Evolutionary conservation across 2,888 invertebrate species (phyloP).

Genomic region (Phortica magna): DNA sequence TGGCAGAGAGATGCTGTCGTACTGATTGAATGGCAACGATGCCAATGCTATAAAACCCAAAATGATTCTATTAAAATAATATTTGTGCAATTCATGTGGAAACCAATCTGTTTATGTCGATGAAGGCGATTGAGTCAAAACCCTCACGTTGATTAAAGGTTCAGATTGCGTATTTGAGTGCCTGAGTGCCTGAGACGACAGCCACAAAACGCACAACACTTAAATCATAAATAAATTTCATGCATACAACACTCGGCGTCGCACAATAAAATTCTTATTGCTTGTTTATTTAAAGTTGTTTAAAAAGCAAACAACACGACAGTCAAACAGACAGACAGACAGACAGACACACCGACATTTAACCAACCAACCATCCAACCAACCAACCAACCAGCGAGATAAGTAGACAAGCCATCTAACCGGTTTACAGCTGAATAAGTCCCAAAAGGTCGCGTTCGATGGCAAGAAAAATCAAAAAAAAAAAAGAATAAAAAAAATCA

Average conservation of each 20-base stretch:
- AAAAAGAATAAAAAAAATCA: conserved; percentile 39
- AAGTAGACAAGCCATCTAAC: background rate
- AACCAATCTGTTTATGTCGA: conserved; percentile 63
- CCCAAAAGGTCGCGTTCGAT: conserved; percentile 6
- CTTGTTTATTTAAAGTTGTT: conserved; percentile 77
- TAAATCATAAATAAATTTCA: conserved; percentile 61
- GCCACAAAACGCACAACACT: conserved; percentile 21
- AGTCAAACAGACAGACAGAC: background rate
- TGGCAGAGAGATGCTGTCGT: background rate
- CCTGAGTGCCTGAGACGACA: conserved; percentile 36
- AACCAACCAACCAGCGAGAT: background rate
- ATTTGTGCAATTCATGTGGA: conserved; percentile 68
- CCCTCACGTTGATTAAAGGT: background rate
- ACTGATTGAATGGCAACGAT: conserved; percentile 8
- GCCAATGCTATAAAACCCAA: conserved; percentile 55
- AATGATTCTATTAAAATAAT: conserved; percentile 70
- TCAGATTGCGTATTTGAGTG: background rate
- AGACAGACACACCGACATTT: background rate
- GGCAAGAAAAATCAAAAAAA: conserved; percentile 51
- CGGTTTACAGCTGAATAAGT: background rate
- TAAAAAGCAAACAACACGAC: conserved; percentile 70
- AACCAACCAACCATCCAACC: background rate
- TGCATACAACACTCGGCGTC: conserved; percentile 11
- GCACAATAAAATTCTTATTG: conserved; percentile 77
- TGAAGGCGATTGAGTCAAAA: background rate